Percentiles rank a stretch among this genome's conserved stretches.
phyloP scores from a whole-genome alignment of 2,797 vertebrate species.

The Yasuhikotakia modesta region DNA sequence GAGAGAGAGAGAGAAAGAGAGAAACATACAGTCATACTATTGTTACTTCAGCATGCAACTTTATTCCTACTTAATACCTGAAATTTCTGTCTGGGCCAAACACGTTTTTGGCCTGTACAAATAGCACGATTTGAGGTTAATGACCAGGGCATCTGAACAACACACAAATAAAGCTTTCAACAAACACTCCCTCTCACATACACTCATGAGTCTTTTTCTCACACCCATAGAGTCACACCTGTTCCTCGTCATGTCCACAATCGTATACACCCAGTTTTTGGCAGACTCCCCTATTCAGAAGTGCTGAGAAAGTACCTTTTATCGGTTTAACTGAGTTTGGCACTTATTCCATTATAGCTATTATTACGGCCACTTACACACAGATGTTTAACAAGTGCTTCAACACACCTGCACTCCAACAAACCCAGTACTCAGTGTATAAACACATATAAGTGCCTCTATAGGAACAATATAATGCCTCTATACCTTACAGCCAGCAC shows the following conservation, averaged over 20 bases:
- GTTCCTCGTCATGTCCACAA: slow-evolving; percentile 34
- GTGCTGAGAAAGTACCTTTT: slow-evolving; percentile 30
- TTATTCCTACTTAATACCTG: background rate
- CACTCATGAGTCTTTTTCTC: background rate
- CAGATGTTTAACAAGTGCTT: slow-evolving; percentile 22
- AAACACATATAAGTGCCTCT: background rate
- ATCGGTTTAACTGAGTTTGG: slow-evolving; percentile 33
- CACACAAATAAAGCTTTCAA: slow-evolving; percentile 26
- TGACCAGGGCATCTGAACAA: slow-evolving; percentile 40
- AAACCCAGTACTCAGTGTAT: background rate
- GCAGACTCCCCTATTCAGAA: slow-evolving; percentile 20
- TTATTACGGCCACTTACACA: slow-evolving; percentile 21
- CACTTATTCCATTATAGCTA: slow-evolving; percentile 35
- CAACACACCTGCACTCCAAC: background rate
- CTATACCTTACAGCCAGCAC: background rate
- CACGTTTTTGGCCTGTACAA: slow-evolving; percentile 23
- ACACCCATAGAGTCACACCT: slow-evolving; percentile 32
- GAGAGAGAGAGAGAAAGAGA: no score
- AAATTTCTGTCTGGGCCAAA: slow-evolving; percentile 15
- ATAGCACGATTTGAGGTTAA: slow-evolving; percentile 11
- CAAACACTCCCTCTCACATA: background rate
- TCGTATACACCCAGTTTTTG: slow-evolving; percentile 11
- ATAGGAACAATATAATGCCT: background rate
- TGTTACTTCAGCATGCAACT: background rate
- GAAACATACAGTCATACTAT: no score